A percentile compares a stretch with the other conserved stretches of the same genome.
Evolutionary conservation across 1,140 invertebrate genomes (phyloP).

Genomic region (Bombus polaris): DNA sequence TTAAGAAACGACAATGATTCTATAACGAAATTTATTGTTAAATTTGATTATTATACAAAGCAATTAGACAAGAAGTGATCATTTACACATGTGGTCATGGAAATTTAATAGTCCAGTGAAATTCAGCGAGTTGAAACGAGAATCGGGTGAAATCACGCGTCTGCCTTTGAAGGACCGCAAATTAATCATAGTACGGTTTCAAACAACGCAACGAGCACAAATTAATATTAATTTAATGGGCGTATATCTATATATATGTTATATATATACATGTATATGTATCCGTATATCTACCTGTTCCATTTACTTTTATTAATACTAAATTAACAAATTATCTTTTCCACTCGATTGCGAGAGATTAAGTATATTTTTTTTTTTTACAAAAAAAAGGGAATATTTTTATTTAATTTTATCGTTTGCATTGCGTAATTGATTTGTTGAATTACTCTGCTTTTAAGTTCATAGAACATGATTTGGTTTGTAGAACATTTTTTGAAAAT

Average conservation of each 20-base stretch:
- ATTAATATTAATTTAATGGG: slow-evolving; percentile 12
- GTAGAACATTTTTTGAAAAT: background rate
- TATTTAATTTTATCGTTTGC: too few species aligned
- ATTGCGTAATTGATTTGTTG: too few species aligned
- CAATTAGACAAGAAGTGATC: background rate
- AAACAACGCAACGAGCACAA: slow-evolving; percentile 12
- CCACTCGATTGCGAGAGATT: too few species aligned
- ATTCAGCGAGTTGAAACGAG: background rate
- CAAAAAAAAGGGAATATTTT: too few species aligned
- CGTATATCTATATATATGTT: background rate
- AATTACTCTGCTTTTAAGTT: too few species aligned
- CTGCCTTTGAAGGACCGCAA: background rate
- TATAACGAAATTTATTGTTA: background rate
- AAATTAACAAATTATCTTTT: too few species aligned
- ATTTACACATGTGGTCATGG: background rate
- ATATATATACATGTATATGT: background rate
- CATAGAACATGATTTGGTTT: too few species aligned
- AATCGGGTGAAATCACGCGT: slow-evolving; percentile 12
- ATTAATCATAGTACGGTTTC: slow-evolving; percentile 14
- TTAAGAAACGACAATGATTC: background rate
- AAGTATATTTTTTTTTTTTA: too few species aligned
- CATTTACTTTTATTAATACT: background rate
- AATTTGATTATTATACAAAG: background rate
- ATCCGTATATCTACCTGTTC: background rate
- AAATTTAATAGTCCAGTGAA: slow-evolving; percentile 12